Conservation (phyloP, 1,140 invertebrate genomes). For the Drosophila jambulina region DNA sequence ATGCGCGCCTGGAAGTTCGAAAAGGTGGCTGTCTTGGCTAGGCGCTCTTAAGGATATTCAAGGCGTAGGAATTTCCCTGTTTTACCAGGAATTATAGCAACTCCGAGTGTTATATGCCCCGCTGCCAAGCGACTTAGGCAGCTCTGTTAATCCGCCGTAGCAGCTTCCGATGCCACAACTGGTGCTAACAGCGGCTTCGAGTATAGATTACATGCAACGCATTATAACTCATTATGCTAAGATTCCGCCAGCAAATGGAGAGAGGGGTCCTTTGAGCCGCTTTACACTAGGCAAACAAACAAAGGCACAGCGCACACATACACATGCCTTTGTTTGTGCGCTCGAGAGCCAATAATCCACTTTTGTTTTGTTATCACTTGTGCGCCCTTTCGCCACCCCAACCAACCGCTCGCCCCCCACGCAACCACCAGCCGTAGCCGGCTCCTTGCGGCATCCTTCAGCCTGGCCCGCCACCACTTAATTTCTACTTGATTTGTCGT, state of each 20-base stretch:
- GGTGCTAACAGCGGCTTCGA: constrained; percentile 22
- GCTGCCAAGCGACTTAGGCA: background rate
- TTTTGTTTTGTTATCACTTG: constrained; percentile 81
- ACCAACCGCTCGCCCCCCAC: constrained; percentile 1
- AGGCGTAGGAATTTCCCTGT: constrained; percentile 37
- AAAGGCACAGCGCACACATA: constrained; percentile 17
- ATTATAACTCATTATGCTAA: constrained; percentile 35
- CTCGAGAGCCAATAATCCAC: constrained; percentile 82
- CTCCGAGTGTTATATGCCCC: constrained; percentile 44
- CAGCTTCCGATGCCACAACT: background rate
- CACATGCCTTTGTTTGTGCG: constrained; percentile 66
- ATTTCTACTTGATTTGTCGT: constrained; percentile 84
- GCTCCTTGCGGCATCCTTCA: constrained; percentile 45
- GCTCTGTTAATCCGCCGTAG: constrained; percentile 8
- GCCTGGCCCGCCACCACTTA: constrained; percentile 73
- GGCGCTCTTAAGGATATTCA: background rate
- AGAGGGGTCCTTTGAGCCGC: constrained; percentile 38
- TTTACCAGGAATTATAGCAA: constrained; percentile 19
- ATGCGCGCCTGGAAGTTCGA: constrained; percentile 57
- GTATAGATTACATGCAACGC: constrained; percentile 16
- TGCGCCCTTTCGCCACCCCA: constrained; percentile 27
- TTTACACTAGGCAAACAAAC: constrained; percentile 53
- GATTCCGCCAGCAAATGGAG: background rate
- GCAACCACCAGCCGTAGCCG: constrained; percentile 24
- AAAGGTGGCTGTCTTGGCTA: constrained; percentile 58